Conservation (phyloP, 1,140 invertebrate species). For the Drosophila hydei region DNA sequence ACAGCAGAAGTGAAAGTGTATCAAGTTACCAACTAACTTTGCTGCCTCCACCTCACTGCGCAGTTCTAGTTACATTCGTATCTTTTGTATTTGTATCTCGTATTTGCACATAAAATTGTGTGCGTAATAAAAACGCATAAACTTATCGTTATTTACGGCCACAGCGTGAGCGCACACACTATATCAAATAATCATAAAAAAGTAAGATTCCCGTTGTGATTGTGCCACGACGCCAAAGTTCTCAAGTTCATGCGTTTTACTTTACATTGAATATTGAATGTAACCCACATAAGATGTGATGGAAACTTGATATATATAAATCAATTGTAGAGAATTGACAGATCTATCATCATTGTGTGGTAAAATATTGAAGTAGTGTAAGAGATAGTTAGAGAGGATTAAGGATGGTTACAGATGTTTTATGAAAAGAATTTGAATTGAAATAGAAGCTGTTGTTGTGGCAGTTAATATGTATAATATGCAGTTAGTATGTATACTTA, state of each 20-base stretch:
- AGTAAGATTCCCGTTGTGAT: not conserved
- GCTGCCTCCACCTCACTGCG: not conserved
- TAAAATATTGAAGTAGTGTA: too few species aligned
- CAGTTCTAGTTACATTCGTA: slow-evolving; percentile 28
- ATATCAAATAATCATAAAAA: slow-evolving; percentile 43
- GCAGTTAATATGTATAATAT: too few species aligned
- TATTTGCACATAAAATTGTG: slow-evolving; percentile 42
- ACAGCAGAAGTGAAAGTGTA: slow-evolving; percentile 58
- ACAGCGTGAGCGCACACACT: slow-evolving; percentile 22
- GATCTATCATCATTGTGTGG: too few species aligned
- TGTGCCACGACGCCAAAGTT: slow-evolving; percentile 4
- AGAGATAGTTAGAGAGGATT: too few species aligned
- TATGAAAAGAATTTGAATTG: too few species aligned
- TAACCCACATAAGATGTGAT: not conserved
- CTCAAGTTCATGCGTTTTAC: not conserved
- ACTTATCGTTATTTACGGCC: slow-evolving; percentile 44
- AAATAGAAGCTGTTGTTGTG: too few species aligned
- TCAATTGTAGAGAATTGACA: too few species aligned
- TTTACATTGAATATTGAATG: not conserved
- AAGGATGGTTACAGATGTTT: too few species aligned
- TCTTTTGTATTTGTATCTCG: slow-evolving; percentile 21
- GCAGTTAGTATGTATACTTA: too few species aligned
- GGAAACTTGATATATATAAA: too few species aligned
- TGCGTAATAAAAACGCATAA: slow-evolving; percentile 47
- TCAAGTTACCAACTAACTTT: slow-evolving; percentile 43